Conservation (phyloP, 2,888 invertebrate species). For the Orthosia cruda region DNA sequence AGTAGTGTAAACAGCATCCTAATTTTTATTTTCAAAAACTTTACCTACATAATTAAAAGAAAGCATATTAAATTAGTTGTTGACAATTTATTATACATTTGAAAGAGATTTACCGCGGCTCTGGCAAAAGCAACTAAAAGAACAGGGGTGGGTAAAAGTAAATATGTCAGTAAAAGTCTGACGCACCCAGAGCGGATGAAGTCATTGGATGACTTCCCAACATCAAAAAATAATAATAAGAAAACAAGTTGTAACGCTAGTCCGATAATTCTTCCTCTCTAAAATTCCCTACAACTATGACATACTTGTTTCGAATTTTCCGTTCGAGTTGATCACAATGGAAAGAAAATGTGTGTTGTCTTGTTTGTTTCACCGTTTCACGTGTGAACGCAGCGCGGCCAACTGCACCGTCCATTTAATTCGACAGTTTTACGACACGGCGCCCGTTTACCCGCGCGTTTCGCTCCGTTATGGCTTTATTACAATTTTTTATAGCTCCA, state of each 20-base stretch:
- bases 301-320: conserved; percentile 33
- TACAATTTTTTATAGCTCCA: conserved; percentile 87
- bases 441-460: conserved; percentile 86
- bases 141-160: too few species aligned
- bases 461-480: conserved; percentile 86
- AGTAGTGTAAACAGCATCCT: too few species aligned
- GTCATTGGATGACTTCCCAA: too few species aligned
- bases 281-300: not conserved
- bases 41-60: too few species aligned
- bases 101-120: too few species aligned
- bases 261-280: not conserved
- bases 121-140: too few species aligned
- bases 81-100: too few species aligned
- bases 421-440: conserved; percentile 87
- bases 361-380: conserved; percentile 68
- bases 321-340: conserved; percentile 50
- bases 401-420: conserved; percentile 81
- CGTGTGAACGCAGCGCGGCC: conserved; percentile 70
- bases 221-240: too few species aligned
- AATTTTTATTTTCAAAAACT: too few species aligned
- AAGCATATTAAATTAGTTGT: too few species aligned
- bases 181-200: too few species aligned
- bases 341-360: conserved; percentile 64
- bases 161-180: too few species aligned
- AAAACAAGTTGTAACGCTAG: not conserved